A percentile compares a stretch with the other conserved stretches of the same genome.
These are phyloP conservation scores for Manis crassicaudata DNA, from an alignment of 2,797 vertebrate species.

Conservation along the genomic window DNA sequence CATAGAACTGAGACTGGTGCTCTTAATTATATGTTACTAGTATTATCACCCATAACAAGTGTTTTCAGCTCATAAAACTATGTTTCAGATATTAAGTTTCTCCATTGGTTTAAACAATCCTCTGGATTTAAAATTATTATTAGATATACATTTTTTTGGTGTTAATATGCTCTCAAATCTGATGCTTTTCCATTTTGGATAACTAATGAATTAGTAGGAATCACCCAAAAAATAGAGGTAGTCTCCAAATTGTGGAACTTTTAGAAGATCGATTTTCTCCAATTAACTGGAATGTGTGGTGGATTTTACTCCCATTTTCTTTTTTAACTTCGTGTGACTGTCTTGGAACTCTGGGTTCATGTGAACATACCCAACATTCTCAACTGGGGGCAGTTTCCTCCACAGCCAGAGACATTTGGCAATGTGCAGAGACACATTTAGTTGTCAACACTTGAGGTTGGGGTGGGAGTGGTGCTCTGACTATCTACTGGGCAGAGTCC, in stretches of 20 bases:
- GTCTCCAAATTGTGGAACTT: neutral
- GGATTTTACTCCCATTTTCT: neutral
- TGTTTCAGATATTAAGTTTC: neutral
- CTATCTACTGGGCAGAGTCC: neutral
- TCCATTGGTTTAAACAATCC: neutral
- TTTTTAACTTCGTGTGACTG: neutral
- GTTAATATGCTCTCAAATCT: constrained; percentile 1
- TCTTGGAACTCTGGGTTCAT: neutral
- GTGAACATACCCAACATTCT: neutral
- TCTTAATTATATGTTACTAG: neutral
- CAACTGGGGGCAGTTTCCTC: neutral
- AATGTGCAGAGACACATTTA: neutral
- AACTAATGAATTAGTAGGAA: constrained; percentile 1
- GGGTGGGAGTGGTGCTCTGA: neutral
- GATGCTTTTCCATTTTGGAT: neutral
- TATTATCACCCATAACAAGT: neutral
- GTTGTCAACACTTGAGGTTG: neutral
- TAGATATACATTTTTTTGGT: neutral
- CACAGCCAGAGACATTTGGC: neutral
- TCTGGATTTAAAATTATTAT: constrained; percentile 3
- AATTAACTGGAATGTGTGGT: neutral
- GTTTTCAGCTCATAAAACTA: neutral
- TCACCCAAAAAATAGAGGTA: neutral
- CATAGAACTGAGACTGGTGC: neutral
- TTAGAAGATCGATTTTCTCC: neutral